phyloP scores from a whole-genome alignment of 2,113 vertebrate species.

The Toxotes jaculatrix region DNA sequence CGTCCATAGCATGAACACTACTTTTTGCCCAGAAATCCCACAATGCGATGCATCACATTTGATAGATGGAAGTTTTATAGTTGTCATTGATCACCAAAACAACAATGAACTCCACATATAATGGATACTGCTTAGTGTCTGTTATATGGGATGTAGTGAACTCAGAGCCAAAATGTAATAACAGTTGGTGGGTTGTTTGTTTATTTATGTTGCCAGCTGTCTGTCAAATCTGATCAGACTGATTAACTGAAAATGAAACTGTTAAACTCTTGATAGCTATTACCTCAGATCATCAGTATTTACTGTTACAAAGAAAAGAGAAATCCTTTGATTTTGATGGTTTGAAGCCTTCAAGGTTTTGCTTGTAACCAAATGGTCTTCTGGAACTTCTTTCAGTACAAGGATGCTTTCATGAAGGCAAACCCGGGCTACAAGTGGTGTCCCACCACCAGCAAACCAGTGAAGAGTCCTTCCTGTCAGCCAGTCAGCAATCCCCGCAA shows the following conservation, averaged over 20 bases:
- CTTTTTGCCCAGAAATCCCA: too few species aligned
- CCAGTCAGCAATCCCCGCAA: conserved; percentile 90
- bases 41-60: too few species aligned
- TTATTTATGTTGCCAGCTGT: not conserved
- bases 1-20: too few species aligned
- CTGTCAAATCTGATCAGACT: too few species aligned
- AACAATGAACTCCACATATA: too few species aligned
- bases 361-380: not conserved
- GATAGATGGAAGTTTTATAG: too few species aligned
- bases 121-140: not conserved
- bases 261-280: not conserved
- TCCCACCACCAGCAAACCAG: conserved; percentile 96
- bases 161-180: not conserved
- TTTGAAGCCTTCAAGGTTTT: not conserved
- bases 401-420: conserved; percentile 99
- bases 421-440: conserved; percentile 99
- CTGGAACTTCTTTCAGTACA: conserved; percentile 87
- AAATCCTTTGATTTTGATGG: not conserved
- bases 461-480: conserved; percentile 89
- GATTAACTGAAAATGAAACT: too few species aligned
- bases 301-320: not conserved
- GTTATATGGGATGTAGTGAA: not conserved
- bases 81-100: too few species aligned
- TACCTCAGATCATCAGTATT: not conserved
- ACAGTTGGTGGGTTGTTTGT: not conserved